Percentiles rank a stretch among this genome's conserved stretches.
These are phyloP conservation scores for Diplolepis rosae DNA, from an alignment of 2,888 invertebrate genomes.

Conservation along the genomic window DNA sequence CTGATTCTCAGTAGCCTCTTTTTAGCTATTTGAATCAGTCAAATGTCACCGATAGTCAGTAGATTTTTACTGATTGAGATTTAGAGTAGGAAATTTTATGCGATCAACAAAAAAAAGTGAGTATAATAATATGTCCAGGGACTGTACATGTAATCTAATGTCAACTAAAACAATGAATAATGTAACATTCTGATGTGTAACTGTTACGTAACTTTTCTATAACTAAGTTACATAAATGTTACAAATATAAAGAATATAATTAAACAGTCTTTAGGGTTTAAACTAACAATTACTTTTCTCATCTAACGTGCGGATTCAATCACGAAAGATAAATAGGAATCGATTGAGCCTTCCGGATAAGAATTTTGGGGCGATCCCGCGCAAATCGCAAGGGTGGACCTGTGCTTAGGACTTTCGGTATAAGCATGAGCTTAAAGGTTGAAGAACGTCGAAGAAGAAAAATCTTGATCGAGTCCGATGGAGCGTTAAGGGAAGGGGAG, in stretches of 20 bases:
- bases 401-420: slow-evolving; percentile 32
- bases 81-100: too few relatives aligned
- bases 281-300: background rate
- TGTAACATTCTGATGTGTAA: too few relatives aligned
- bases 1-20: too few relatives aligned
- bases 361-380: slow-evolving; percentile 1
- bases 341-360: slow-evolving; percentile 38
- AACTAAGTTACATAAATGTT: background rate
- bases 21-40: too few relatives aligned
- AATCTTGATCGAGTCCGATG: slow-evolving; percentile 63
- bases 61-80: too few relatives aligned
- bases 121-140: too few relatives aligned
- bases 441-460: slow-evolving; percentile 46
- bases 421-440: slow-evolving; percentile 44
- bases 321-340: slow-evolving; percentile 26
- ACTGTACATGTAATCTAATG: too few relatives aligned
- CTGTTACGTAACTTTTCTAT: too few relatives aligned
- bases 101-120: too few relatives aligned
- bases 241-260: background rate
- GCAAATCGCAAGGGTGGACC: background rate
- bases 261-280: background rate
- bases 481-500: slow-evolving; percentile 52
- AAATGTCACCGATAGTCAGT: too few relatives aligned
- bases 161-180: too few relatives aligned
- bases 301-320: background rate